These are phyloP conservation scores for Anarrhichthys ocellatus DNA, from an alignment of 2,113 vertebrate species.

Conservation along the genomic window DNA sequence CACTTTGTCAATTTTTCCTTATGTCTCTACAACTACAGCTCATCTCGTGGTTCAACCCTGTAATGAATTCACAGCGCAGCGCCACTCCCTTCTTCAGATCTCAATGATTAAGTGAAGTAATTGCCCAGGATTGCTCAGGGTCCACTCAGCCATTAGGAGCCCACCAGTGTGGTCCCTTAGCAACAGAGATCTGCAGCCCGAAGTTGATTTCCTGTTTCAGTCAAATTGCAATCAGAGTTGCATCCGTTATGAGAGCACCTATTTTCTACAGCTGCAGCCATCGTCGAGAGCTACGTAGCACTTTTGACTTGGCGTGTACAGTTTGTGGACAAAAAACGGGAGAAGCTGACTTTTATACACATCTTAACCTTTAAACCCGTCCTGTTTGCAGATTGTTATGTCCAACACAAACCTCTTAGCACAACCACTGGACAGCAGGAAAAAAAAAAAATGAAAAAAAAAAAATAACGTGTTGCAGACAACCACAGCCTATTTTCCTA, in stretches of 20 bases:
- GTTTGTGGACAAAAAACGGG: not conserved
- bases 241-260: constrained; percentile 16
- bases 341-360: not conserved
- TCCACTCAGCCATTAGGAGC: constrained; percentile 47
- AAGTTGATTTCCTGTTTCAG: constrained; percentile 43
- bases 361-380: not conserved
- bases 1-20: constrained; percentile 24
- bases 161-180: constrained; percentile 54
- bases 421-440: not conserved
- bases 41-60: constrained; percentile 29
- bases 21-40: constrained; percentile 42
- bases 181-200: constrained; percentile 55
- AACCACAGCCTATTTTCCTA: constrained; percentile 4
- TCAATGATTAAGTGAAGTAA: constrained; percentile 66
- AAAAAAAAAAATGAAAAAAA: not conserved
- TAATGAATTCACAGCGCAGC: constrained; percentile 49
- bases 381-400: not conserved
- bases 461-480: not conserved
- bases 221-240: constrained; percentile 33
- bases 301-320: not conserved
- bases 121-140: constrained; percentile 59
- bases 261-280: constrained; percentile 14
- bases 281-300: not conserved
- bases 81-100: constrained; percentile 53
- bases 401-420: not conserved